Evolutionary conservation across 2,888 invertebrate species (phyloP).

Genomic region (Emmelina monodactyla): DNA sequence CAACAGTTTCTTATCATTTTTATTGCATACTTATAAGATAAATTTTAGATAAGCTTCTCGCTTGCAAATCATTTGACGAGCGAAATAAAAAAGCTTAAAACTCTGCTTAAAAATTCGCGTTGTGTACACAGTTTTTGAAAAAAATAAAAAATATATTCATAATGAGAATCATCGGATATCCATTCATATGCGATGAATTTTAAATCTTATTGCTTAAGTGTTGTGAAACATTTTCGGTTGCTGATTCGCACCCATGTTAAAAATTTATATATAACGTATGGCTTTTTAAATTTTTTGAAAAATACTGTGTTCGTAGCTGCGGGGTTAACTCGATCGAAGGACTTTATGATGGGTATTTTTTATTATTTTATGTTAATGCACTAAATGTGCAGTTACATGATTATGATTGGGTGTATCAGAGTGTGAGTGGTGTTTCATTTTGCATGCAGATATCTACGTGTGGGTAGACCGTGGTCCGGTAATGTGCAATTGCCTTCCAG

Average conservation of each 20-base stretch:
- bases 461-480: too few relatives aligned
- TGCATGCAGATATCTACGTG: too few relatives aligned
- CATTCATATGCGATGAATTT: conserved; percentile 33
- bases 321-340: conserved; percentile 47
- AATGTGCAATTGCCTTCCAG: too few relatives aligned
- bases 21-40: too few relatives aligned
- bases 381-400: conserved; percentile 39
- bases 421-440: too few relatives aligned
- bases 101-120: conserved; percentile 44
- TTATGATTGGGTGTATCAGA: conserved; percentile 21
- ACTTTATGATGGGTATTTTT: conserved; percentile 51
- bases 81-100: too few relatives aligned
- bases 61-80: too few relatives aligned
- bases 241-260: conserved; percentile 36
- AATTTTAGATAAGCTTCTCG: too few relatives aligned
- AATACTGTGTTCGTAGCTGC: conserved; percentile 43
- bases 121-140: conserved; percentile 53
- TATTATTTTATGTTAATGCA: conserved; percentile 50
- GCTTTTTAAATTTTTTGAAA: conserved; percentile 32
- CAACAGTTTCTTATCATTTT: too few relatives aligned
- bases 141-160: conserved; percentile 58
- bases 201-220: conserved; percentile 39
- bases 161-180: conserved; percentile 37
- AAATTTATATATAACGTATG: conserved; percentile 42
- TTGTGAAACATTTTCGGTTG: conserved; percentile 44